Conservation (phyloP, 1,140 invertebrate species). For the Bursaphelenchus mucronatus region DNA sequence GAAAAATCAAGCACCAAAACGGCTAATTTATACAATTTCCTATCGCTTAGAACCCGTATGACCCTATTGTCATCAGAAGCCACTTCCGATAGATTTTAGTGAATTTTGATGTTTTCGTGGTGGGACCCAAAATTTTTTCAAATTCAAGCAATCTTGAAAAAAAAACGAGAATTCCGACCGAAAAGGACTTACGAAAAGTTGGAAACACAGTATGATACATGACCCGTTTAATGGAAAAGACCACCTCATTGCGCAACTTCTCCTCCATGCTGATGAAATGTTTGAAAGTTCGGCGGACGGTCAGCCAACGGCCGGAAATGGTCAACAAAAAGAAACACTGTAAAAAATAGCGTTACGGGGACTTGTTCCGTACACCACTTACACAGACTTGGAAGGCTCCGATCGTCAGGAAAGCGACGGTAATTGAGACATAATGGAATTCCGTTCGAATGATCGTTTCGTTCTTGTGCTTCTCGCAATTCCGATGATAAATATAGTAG, state of each 20-base stretch:
- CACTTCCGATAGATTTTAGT: too few species aligned
- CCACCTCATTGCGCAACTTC: conserved; percentile 34
- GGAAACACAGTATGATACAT: conserved; percentile 45
- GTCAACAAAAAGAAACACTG: conserved; percentile 48
- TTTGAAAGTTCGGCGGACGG: conserved; percentile 31
- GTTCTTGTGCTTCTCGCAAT: conserved; percentile 41
- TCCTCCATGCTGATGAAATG: conserved; percentile 40
- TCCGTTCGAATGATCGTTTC: conserved; percentile 44
- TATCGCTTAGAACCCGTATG: too few species aligned
- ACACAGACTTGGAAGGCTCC: conserved; percentile 38
- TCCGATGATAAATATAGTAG: conserved; percentile 32
- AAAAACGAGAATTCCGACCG: conserved; percentile 1
- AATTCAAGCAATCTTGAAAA: background rate
- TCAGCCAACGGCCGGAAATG: conserved; percentile 34
- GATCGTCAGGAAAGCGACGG: conserved; percentile 32
- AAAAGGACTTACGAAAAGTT: conserved; percentile 38
- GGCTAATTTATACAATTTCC: too few species aligned
- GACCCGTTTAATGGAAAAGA: conserved; percentile 40
- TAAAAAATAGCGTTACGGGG: conserved; percentile 14
- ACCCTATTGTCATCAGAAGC: too few species aligned
- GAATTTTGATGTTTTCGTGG: conserved; percentile 6
- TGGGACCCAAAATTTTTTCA: background rate
- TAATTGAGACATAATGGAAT: conserved; percentile 40
- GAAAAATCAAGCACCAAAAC: too few species aligned
- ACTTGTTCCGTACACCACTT: background rate